Base-by-base conservation (phyloP, 2,797 vertebrate species). In the Gymnothorax javanicus region DNA sequence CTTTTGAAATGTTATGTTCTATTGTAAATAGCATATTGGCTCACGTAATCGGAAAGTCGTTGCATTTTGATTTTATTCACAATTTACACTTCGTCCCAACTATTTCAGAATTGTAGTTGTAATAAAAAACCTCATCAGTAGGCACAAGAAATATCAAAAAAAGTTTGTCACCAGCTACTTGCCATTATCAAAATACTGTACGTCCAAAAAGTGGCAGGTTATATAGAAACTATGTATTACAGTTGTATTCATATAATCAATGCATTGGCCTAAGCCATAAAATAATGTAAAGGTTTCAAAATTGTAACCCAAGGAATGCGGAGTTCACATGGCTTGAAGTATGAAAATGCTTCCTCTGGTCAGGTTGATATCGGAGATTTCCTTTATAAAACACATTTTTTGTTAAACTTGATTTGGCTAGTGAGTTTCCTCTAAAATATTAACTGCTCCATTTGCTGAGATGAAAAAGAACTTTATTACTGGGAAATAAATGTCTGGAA, bases 351-450 rank as follows among this genome's bases (percentile, higher is more conserved):
- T 77, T 25, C 71, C 73, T 77, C 33, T 77, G 73, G 27, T 27
- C 27, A 77, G 73, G 33, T 43, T 33, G 7, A 77, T 77, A 43
- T 77, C 73, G 43, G 73, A 77, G 73, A 15, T 77, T 77, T 77
- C 43, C 33, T 77, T 77, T 17, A 77, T 43, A 77, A 43, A 50
- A 23, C 60, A 50, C 85, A 89, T 91, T 89, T 64, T 85, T 87
- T 82, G 73, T 89, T 85, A 84, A 83, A 90, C 87, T 56, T 77
- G 86, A 89, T 91, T 87, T 86, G 83, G 83, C 57, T 82, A 88
- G 88, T 75, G 88, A 87, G 54, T 89, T 86, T 88, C 54, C 54
- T 87, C 86, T 88, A 89, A 88, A 91, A 89, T 87, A 59, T 62
- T 58, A 62, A 87, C 85, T 87, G 73, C 87, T 82, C 81, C 62